Base-by-base conservation (phyloP, 2,113 vertebrate species). In the Lagopus muta region DNA sequence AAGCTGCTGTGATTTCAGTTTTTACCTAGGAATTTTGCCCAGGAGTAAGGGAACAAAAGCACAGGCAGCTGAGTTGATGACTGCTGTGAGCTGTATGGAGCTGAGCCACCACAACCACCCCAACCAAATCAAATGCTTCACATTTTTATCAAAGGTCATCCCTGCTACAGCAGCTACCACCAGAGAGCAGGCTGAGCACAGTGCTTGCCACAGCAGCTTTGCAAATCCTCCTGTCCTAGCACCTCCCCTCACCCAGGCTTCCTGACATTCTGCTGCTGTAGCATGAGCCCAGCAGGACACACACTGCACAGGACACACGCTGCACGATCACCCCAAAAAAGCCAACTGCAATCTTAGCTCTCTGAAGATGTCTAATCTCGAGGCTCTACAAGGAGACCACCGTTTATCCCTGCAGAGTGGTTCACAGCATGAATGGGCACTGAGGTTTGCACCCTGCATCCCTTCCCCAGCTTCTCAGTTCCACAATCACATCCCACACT, bases 111-210 rank as follows among this genome's bases (percentile, higher is more conserved):
- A 27, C 84, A 78, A 61, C 84, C 64, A 66, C 11, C 88, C 60
- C 65, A 89, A 88, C 58, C 75, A 70, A 86, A 61, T 79, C 79
- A 81, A 92, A 72, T 5, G 36, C 71, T 78, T 93, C 86, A 24
- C 6, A 1, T 66, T 94, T 92, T 92, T 76, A 95, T 86, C 94
- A 88, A 90, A 96, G 87, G 95, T 88, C 84, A 78, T 91, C 86
- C 74, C 78, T 74, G 89, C 88, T 88, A 58, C 82, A 78, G 71
- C 88, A 85, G 86, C 93, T 36, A 90, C 97, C 97, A 81, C 94
- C 95, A 97, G 97, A 92, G 96, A 96, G 95, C 93, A 96, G 95
- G 93, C 93, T 95, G 94, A 95, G 94, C 95, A 88, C 93, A 64
- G 88, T 0, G 3, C 82, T 92, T 47, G 66, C 70, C 90, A 54